phyloP scores from a whole-genome alignment of 2,113 vertebrate genomes.

The Oreochromis niloticus region DNA sequence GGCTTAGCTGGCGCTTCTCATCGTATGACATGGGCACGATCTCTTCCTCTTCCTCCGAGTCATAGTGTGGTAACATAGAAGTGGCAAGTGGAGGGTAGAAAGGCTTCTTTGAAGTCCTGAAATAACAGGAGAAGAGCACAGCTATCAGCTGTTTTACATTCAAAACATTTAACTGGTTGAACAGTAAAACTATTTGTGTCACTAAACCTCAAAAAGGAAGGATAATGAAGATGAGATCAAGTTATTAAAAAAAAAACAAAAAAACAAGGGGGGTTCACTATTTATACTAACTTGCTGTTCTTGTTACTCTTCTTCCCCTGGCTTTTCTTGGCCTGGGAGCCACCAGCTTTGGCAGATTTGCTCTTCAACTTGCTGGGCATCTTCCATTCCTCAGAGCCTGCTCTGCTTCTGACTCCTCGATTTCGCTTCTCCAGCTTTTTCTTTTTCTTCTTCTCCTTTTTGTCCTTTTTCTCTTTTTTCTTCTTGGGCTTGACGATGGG shows the following conservation, averaged over 20 bases:
- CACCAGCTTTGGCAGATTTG: conserved; percentile 59
- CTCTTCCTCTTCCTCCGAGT: conserved; percentile 87
- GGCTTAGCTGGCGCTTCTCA: conserved; percentile 88
- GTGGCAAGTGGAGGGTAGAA: conserved; percentile 16
- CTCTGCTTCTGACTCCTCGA: conserved; percentile 47
- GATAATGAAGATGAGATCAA: neutral
- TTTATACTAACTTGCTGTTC: conserved; percentile 76
- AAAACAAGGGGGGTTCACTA: fast-evolving
- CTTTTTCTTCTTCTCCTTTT: conserved; percentile 88
- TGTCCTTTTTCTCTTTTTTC: conserved; percentile 80
- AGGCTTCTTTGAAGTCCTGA: conserved; percentile 71
- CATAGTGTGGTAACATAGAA: conserved; percentile 74
- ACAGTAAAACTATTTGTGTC: neutral
- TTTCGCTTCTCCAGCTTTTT: conserved; percentile 83
- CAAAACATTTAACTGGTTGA: neutral
- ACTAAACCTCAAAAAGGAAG: neutral
- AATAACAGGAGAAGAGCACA: neutral
- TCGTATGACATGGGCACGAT: conserved; percentile 89
- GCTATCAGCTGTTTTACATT: neutral
- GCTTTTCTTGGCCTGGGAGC: conserved; percentile 59
- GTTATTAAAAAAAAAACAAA: fast-evolving
- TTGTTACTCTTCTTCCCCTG: conserved; percentile 63
- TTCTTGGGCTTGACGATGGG: conserved; percentile 89
- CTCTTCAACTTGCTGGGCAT: conserved; percentile 70
- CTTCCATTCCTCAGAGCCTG: conserved; percentile 68